A percentile compares a stretch with the other conserved stretches of the same genome.
These are phyloP conservation scores for Cheilosia grossa DNA, from an alignment of 2,888 invertebrate genomes.

Conservation along the genomic window DNA sequence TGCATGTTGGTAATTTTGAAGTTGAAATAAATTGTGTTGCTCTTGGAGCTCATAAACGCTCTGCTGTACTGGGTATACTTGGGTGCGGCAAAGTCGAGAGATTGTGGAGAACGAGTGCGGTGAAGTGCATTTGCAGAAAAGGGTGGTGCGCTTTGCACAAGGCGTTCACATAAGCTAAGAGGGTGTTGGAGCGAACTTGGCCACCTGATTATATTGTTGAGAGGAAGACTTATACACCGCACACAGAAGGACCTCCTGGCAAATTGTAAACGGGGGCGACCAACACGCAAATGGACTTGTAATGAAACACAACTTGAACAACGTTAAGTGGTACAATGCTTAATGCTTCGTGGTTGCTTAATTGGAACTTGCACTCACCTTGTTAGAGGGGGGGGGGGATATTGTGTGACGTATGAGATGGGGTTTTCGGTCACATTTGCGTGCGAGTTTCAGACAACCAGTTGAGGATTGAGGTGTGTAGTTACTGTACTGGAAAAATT, in stretches of 20 bases:
- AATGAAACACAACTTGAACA: conserved; percentile 38
- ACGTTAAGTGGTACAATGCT: conserved; percentile 34
- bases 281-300: conserved; percentile 34
- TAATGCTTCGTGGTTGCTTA: conserved; percentile 51
- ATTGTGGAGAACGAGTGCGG: conserved; percentile 12
- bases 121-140: conserved; percentile 45
- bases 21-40: conserved; percentile 57
- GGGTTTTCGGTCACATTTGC: not conserved
- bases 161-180: conserved; percentile 25
- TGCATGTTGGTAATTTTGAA: conserved; percentile 64
- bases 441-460: too few relatives aligned
- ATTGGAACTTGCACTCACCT: conserved; percentile 40
- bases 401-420: not conserved
- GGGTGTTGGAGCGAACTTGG: conserved; percentile 44
- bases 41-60: conserved; percentile 60
- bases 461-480: too few relatives aligned
- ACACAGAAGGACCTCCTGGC: not conserved
- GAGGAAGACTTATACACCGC: not conserved
- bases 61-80: not conserved
- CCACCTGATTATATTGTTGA: conserved; percentile 39
- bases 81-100: conserved; percentile 7
- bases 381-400: not conserved
- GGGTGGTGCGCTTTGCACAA: not conserved
- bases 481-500: too few relatives aligned
- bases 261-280: not conserved